Percentiles rank a stretch among this genome's conserved stretches.
Conservation (phyloP, 2,797 vertebrate species). For the Scolopax bukidnonensis region DNA sequence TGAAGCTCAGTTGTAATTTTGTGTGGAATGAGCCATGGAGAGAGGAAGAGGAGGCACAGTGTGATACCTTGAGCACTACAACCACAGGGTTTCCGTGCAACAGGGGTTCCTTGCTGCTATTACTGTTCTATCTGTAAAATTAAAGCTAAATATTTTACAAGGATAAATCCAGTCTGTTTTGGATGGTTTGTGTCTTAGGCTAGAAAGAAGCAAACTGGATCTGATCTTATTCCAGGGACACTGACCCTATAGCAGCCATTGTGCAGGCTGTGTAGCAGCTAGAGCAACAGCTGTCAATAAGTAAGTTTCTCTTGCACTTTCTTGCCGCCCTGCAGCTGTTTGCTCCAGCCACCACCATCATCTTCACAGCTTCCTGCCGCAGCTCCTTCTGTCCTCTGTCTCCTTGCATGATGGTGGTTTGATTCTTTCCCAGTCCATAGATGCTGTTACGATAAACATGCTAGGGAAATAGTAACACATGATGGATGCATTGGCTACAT, state of each 20-base stretch:
- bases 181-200: not conserved
- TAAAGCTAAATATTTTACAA: not conserved
- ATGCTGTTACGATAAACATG: not conserved
- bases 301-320: not conserved
- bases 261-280: not conserved
- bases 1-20: not conserved
- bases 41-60: not conserved
- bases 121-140: not conserved
- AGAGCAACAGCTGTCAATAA: not conserved
- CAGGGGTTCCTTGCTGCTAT: not conserved
- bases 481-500: not conserved
- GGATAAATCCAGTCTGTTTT: not conserved
- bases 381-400: not conserved
- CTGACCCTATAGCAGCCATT: not conserved
- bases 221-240: not conserved
- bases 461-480: accelerated
- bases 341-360: not conserved
- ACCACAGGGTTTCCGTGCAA: not conserved
- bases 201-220: not conserved
- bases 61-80: not conserved
- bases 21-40: not conserved
- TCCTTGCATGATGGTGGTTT: not conserved
- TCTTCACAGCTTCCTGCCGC: not conserved
- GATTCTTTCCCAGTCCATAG: not conserved
- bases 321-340: not conserved